Percentiles rank a stretch among this genome's conserved stretches.
Evolutionary conservation across 2,113 vertebrate species (phyloP).

Genomic region (Perognathus longimembris): DNA sequence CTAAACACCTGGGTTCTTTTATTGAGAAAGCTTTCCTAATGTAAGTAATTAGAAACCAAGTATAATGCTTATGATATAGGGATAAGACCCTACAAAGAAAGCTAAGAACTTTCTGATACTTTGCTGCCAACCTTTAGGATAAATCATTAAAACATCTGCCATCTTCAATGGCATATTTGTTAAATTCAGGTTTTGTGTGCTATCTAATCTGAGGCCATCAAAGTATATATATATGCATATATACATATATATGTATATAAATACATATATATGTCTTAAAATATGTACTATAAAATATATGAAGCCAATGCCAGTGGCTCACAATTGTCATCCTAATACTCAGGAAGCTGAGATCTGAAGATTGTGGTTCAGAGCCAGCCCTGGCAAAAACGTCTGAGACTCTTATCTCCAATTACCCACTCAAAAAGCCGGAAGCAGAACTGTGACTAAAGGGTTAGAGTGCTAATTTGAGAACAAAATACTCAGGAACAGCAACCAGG

Average conservation of each 20-base stretch:
- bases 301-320: no score
- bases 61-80: slow-evolving; percentile 65
- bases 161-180: slow-evolving; percentile 6
- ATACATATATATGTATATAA: no score
- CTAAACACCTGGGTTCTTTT: slow-evolving; percentile 83
- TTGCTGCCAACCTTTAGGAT: slow-evolving; percentile 23
- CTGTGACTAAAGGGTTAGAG: no score
- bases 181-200: slow-evolving; percentile 16
- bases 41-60: slow-evolving; percentile 80
- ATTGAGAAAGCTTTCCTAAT: slow-evolving; percentile 80
- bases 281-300: slow-evolving; percentile 32
- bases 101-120: slow-evolving; percentile 46
- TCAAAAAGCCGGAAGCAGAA: no score
- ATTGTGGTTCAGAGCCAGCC: no score
- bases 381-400: no score
- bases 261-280: no score
- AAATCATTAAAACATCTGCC: slow-evolving; percentile 60
- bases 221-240: background rate
- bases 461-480: no score
- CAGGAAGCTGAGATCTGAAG: no score
- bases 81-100: slow-evolving; percentile 41
- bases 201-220: slow-evolving; percentile 8
- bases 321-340: no score
- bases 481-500: no score
- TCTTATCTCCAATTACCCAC: no score